Evolutionary conservation across 2,113 vertebrate species (phyloP).

Genomic region (Oostethus manadensis): DNA sequence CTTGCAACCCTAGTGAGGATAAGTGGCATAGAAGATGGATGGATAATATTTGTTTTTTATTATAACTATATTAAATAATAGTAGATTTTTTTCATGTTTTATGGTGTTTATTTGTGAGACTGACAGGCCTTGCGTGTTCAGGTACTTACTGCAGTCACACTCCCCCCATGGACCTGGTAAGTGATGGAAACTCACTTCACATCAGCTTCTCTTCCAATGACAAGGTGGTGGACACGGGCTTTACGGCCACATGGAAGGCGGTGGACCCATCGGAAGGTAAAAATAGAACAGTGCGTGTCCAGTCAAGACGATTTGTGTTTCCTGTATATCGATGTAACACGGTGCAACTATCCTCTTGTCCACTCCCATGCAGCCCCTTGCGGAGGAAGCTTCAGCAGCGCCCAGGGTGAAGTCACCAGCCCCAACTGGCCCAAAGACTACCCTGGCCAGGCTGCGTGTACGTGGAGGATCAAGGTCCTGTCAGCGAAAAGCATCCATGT

Average conservation of each 20-base stretch:
- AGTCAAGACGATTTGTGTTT: too few relatives aligned
- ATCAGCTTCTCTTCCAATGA: slow-evolving; percentile 68
- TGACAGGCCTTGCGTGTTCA: slow-evolving; percentile 27
- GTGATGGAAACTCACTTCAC: slow-evolving; percentile 55
- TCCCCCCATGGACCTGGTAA: slow-evolving; percentile 64
- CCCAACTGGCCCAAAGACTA: slow-evolving; percentile 69
- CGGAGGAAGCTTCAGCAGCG: slow-evolving; percentile 60
- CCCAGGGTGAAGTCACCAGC: slow-evolving; percentile 63
- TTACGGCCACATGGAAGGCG: slow-evolving; percentile 64
- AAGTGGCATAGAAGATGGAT: too few relatives aligned
- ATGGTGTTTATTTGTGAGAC: background rate
- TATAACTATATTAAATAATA: too few relatives aligned
- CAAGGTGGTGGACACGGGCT: slow-evolving; percentile 72
- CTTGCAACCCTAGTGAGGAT: too few relatives aligned
- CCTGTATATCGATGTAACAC: too few relatives aligned
- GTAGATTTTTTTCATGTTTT: too few relatives aligned
- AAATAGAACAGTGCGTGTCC: background rate
- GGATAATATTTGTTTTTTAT: too few relatives aligned
- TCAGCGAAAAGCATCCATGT: slow-evolving; percentile 51
- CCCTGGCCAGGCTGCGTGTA: slow-evolving; percentile 59
- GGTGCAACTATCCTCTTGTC: too few relatives aligned
- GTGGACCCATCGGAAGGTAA: slow-evolving; percentile 56
- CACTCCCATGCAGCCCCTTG: slow-evolving; percentile 44
- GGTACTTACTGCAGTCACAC: slow-evolving; percentile 64
- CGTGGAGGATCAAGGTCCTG: slow-evolving; percentile 62